phyloP scores from a whole-genome alignment of 1,140 invertebrate genomes.

The Zaprionus davidi region DNA sequence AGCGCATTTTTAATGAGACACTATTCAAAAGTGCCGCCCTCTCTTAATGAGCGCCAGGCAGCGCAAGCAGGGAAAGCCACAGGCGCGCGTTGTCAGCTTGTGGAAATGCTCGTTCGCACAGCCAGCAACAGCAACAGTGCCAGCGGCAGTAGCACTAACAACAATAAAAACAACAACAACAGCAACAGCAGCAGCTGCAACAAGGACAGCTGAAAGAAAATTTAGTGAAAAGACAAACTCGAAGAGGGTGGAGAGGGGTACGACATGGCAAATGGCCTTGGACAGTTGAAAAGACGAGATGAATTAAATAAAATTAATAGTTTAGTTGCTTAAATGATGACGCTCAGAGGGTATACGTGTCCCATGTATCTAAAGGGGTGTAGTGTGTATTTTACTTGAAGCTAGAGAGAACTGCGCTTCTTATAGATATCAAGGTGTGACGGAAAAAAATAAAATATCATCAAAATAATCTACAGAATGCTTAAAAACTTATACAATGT shows the following conservation, averaged over 20 bases:
- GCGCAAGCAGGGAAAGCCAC: not conserved
- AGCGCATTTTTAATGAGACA: conserved; percentile 73
- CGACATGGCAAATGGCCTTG: not conserved
- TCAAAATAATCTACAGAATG: too few species aligned
- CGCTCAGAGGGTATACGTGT: not conserved
- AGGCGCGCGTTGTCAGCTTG: conserved; percentile 7
- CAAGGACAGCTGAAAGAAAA: conserved; percentile 6
- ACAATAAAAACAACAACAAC: conserved; percentile 38
- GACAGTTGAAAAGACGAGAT: conserved; percentile 13
- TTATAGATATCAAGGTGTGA: too few species aligned
- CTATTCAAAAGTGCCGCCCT: conserved; percentile 56
- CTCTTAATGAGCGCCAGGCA: conserved; percentile 63
- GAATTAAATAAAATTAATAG: conserved; percentile 13
- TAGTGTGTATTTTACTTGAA: not conserved
- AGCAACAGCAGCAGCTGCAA: not conserved
- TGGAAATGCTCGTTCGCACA: conserved; percentile 3
- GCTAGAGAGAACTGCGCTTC: too few species aligned
- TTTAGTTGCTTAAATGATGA: conserved; percentile 6
- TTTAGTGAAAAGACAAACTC: not conserved
- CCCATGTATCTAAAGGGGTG: not conserved
- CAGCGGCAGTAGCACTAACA: not conserved
- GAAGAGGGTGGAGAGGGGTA: not conserved
- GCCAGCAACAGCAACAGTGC: not conserved
- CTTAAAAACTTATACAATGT: too few species aligned
- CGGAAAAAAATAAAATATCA: too few species aligned